Percentiles rank a stretch among this genome's conserved stretches.
These are phyloP conservation scores for Aselliscus stoliczkanus DNA, from an alignment of 2,797 vertebrate species.

Conservation along the genomic window DNA sequence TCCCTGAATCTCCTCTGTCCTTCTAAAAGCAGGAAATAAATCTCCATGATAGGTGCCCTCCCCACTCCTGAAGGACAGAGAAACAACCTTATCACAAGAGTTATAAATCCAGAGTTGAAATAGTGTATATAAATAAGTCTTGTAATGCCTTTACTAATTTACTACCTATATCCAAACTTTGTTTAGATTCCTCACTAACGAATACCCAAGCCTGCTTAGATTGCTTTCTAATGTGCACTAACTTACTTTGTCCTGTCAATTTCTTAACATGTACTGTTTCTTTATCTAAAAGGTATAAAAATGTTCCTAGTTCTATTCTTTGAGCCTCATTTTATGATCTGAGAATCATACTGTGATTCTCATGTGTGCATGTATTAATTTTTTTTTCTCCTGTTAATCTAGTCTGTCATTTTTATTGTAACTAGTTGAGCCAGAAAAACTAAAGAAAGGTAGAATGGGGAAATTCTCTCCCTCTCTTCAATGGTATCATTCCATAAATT, in stretches of 20 bases:
- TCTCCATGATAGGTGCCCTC: not conserved
- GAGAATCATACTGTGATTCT: not conserved
- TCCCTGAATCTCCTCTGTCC: not conserved
- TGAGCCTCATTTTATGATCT: not conserved
- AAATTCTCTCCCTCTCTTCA: not conserved
- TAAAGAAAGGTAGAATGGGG: not conserved
- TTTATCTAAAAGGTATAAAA: not conserved
- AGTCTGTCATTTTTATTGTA: not conserved
- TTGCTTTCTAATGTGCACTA: not conserved
- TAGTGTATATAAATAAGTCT: not conserved
- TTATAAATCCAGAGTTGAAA: not conserved
- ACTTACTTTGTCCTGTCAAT: not conserved
- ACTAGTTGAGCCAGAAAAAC: not conserved
- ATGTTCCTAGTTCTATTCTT: not conserved
- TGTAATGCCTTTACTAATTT: not conserved
- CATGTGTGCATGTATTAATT: not conserved
- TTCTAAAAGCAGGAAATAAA: not conserved
- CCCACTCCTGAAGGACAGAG: not conserved
- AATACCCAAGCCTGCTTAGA: not conserved
- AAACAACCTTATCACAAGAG: not conserved
- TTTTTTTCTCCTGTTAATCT: not conserved
- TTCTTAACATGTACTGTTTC: not conserved
- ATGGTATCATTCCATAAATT: not conserved
- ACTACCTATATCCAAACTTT: not conserved
- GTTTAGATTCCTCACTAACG: not conserved